Evolutionary conservation across 2,113 vertebrate genomes (phyloP).

Genomic region (Calyptommatus sinebrachiatus): DNA sequence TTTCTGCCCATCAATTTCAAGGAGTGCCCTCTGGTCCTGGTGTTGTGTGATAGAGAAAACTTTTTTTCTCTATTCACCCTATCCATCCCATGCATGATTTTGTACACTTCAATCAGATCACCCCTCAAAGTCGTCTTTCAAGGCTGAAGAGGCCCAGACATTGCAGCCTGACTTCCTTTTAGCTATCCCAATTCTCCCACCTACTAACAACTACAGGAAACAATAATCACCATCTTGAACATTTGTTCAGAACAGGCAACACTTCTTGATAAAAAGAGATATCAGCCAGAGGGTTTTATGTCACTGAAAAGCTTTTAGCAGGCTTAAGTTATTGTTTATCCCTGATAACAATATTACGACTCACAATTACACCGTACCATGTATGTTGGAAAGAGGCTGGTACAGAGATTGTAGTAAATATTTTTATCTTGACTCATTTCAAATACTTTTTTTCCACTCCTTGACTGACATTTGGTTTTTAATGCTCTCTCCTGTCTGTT

Average conservation of each 20-base stretch:
- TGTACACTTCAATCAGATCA: too few relatives aligned
- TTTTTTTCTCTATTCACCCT: too few relatives aligned
- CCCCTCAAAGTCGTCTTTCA: too few relatives aligned
- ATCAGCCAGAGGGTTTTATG: not conserved
- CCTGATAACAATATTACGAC: not conserved
- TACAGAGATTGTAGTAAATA: slow-evolving; percentile 96
- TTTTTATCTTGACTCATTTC: slow-evolving; percentile 99
- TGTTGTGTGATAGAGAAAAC: too few relatives aligned
- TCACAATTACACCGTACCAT: slow-evolving; percentile 76
- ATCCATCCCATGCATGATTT: too few relatives aligned
- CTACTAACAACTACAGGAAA: not conserved
- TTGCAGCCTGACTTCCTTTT: too few relatives aligned
- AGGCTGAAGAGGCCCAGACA: too few relatives aligned
- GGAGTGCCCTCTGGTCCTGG: too few relatives aligned
- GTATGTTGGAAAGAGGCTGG: slow-evolving; percentile 96
- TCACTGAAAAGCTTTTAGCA: too few relatives aligned
- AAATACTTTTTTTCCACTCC: slow-evolving; percentile 98
- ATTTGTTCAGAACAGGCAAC: not conserved
- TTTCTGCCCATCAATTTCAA: too few relatives aligned
- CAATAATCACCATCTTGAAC: not conserved
- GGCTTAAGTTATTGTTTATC: not conserved
- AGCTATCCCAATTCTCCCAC: too few relatives aligned
- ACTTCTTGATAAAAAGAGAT: not conserved
- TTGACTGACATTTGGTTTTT: slow-evolving; percentile 99
- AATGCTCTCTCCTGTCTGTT: slow-evolving; percentile 96